phyloP scores from a whole-genome alignment of 1,140 invertebrate genomes.

The Calephelis nemesis region DNA sequence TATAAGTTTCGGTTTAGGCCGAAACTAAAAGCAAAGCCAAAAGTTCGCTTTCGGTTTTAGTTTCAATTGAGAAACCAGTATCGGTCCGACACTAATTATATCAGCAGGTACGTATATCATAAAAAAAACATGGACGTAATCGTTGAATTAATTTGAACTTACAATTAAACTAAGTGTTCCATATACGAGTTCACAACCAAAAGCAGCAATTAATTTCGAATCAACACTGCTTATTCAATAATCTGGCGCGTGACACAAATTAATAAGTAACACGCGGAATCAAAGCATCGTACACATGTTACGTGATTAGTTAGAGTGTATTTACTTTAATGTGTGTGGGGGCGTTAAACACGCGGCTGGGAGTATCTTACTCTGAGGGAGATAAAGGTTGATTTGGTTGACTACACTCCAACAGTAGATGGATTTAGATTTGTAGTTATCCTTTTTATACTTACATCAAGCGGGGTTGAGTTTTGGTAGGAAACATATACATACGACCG shows the following conservation, averaged over 20 bases:
- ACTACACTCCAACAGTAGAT: too few species aligned
- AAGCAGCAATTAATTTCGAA: conserved; percentile 13
- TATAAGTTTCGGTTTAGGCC: too few species aligned
- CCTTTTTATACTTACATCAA: too few species aligned
- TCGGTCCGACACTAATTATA: not conserved
- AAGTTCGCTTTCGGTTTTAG: too few species aligned
- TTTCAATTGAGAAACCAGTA: too few species aligned
- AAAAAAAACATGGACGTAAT: not conserved
- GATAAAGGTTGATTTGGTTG: too few species aligned
- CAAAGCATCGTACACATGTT: conserved; percentile 10
- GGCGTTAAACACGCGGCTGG: not conserved
- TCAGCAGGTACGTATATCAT: too few species aligned
- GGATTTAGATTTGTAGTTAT: too few species aligned
- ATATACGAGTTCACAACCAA: not conserved
- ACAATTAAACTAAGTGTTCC: not conserved
- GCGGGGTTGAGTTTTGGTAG: too few species aligned
- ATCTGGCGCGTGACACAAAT: conserved; percentile 15
- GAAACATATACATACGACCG: too few species aligned
- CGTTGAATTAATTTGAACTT: not conserved
- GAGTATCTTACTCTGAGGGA: too few species aligned
- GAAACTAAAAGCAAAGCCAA: too few species aligned
- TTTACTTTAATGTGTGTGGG: conserved; percentile 5
- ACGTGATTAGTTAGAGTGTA: conserved; percentile 13
- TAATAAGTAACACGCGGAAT: conserved; percentile 11
- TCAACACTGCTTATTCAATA: conserved; percentile 13